These are phyloP conservation scores for Melinopterus prodromus DNA, from an alignment of 2,888 invertebrate genomes.

Conservation along the genomic window DNA sequence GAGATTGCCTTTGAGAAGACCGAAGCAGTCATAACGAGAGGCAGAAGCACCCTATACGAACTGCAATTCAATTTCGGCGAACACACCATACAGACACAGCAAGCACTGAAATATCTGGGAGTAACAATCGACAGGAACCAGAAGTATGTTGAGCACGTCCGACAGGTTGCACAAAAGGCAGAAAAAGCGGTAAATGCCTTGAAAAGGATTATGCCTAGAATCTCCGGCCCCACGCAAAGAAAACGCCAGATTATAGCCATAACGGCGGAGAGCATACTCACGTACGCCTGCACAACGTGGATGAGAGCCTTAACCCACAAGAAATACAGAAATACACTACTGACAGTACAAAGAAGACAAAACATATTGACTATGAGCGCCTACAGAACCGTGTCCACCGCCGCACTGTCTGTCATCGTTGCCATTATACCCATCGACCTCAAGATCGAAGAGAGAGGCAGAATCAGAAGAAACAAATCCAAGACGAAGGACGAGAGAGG, in stretches of 20 bases:
- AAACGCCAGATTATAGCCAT: not conserved
- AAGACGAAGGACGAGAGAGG: not conserved
- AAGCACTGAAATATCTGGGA: too few relatives aligned
- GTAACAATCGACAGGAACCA: too few relatives aligned
- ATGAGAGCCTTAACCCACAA: not conserved
- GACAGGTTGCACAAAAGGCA: too few relatives aligned
- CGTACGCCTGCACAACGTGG: not conserved
- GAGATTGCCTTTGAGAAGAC: too few relatives aligned
- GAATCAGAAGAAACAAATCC: not conserved
- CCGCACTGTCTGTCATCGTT: not conserved
- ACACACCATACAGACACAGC: too few relatives aligned
- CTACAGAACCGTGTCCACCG: not conserved
- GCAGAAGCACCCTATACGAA: too few relatives aligned
- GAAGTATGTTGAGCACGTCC: too few relatives aligned
- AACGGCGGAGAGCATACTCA: too few relatives aligned
- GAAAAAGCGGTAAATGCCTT: too few relatives aligned
- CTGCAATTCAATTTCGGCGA: too few relatives aligned
- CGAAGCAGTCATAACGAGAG: too few relatives aligned
- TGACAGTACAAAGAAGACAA: not conserved
- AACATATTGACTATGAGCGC: not conserved
- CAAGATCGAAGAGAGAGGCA: too few relatives aligned
- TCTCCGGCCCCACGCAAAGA: not conserved
- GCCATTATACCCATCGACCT: not conserved
- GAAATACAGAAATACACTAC: not conserved
- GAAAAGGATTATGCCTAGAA: conserved; percentile 5